Evolutionary conservation across 2,888 invertebrate genomes (phyloP).

Genomic region (Meganola albula): DNA sequence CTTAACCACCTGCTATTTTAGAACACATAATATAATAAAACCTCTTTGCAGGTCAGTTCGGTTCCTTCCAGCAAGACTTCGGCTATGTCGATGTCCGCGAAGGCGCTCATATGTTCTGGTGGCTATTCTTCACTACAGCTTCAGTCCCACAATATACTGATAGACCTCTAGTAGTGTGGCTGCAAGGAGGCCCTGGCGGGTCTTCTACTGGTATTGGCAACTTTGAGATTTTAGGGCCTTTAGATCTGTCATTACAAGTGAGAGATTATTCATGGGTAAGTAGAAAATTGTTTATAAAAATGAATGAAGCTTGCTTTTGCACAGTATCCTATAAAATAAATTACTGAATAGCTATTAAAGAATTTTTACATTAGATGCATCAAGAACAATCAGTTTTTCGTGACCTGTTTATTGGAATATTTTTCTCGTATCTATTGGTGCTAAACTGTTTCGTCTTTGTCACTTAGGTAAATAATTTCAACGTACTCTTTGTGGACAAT

Average conservation of each 20-base stretch:
- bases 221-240: constrained; percentile 89
- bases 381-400: too few relatives aligned
- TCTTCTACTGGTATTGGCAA: constrained; percentile 92
- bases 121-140: constrained; percentile 87
- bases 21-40: too few relatives aligned
- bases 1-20: too few relatives aligned
- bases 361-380: too few relatives aligned
- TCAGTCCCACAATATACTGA: constrained; percentile 77
- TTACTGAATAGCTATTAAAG: too few relatives aligned
- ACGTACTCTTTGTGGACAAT: constrained; percentile 92
- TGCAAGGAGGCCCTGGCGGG: constrained; percentile 91
- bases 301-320: too few relatives aligned
- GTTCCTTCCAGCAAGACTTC: constrained; percentile 83
- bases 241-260: constrained; percentile 79
- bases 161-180: constrained; percentile 89
- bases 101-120: constrained; percentile 91
- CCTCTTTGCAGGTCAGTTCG: constrained; percentile 69
- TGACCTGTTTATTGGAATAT: too few relatives aligned
- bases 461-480: constrained; percentile 85
- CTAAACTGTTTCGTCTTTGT: too few relatives aligned
- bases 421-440: too few relatives aligned
- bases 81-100: constrained; percentile 84
- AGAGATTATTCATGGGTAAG: constrained; percentile 87
- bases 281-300: constrained; percentile 1
- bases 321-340: too few relatives aligned